phyloP scores from a whole-genome alignment of 2,113 vertebrate genomes.

The Osmerus eperlanus region DNA sequence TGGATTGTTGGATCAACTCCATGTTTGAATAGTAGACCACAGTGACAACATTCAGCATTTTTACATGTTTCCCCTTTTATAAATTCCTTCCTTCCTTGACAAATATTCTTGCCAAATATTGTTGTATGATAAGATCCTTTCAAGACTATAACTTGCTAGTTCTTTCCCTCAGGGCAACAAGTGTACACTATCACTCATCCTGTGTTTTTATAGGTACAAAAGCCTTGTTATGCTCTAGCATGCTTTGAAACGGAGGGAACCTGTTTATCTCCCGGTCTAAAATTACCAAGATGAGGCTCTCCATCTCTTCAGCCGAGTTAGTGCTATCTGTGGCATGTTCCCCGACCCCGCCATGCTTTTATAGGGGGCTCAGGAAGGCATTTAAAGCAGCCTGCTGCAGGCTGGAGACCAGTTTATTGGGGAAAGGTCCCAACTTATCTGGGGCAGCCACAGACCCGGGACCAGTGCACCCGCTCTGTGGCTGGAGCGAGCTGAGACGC shows the following conservation, averaged over 20 bases:
- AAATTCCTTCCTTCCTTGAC: slow-evolving; percentile 53
- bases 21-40: not conserved
- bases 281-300: slow-evolving; percentile 51
- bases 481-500: slow-evolving; percentile 39
- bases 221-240: slow-evolving; percentile 40
- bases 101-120: slow-evolving; percentile 39
- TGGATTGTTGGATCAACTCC: slow-evolving; percentile 3
- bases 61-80: not conserved
- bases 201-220: slow-evolving; percentile 61
- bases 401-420: not conserved
- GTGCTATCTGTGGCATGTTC: slow-evolving; percentile 61
- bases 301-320: slow-evolving; percentile 51
- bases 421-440: not conserved
- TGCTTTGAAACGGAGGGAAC: slow-evolving; percentile 57
- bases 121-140: slow-evolving; percentile 50
- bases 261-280: slow-evolving; percentile 56
- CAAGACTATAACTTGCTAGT: slow-evolving; percentile 32
- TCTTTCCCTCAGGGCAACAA: slow-evolving; percentile 13
- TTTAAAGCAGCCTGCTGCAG: slow-evolving; percentile 37
- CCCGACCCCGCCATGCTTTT: slow-evolving; percentile 51
- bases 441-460: not conserved
- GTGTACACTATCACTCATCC: slow-evolving; percentile 53
- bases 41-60: not conserved
- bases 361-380: slow-evolving; percentile 43
- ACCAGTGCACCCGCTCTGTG: slow-evolving; percentile 32